These are phyloP conservation scores for Alsophila aescularia DNA, from an alignment of 2,888 invertebrate genomes.

Conservation along the genomic window DNA sequence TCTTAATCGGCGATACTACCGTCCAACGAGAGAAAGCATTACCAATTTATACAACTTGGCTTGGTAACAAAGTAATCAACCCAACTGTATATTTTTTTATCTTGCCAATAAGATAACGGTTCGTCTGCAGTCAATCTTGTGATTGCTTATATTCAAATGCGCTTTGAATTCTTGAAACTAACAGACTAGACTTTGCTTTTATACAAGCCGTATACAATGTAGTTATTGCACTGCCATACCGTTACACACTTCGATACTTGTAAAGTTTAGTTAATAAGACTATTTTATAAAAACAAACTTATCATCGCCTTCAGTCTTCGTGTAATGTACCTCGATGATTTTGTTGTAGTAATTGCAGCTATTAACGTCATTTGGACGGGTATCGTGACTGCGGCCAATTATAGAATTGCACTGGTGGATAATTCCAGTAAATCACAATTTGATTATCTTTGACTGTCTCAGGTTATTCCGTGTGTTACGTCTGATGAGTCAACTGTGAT, in stretches of 20 bases:
- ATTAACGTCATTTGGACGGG: conserved; percentile 41
- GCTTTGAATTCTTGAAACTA: conserved; percentile 31
- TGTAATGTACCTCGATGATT: conserved; percentile 16
- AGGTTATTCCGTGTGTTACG: conserved; percentile 19
- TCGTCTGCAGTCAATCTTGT: conserved; percentile 29
- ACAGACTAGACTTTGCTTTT: conserved; percentile 26
- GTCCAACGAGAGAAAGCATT: conserved; percentile 15
- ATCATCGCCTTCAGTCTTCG: background rate
- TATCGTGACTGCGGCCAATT: conserved; percentile 47
- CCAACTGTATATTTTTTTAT: conserved; percentile 22
- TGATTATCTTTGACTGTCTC: conserved; percentile 26
- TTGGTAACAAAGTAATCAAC: conserved; percentile 20
- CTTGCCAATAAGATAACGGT: conserved; percentile 27
- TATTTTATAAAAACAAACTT: background rate
- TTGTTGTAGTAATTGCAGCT: conserved; percentile 39
- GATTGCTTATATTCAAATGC: conserved; percentile 34
- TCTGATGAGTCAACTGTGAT: conserved; percentile 3
- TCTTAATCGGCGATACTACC: conserved; percentile 1
- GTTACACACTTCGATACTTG: conserved; percentile 37
- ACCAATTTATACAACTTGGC: conserved; percentile 10
- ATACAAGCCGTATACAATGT: conserved; percentile 2
- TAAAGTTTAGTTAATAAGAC: background rate
- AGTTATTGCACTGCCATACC: conserved; percentile 27
- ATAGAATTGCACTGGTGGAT: conserved; percentile 32
- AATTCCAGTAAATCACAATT: conserved; percentile 29